phyloP scores from a whole-genome alignment of 2,797 vertebrate genomes.

The Gila robusta region DNA sequence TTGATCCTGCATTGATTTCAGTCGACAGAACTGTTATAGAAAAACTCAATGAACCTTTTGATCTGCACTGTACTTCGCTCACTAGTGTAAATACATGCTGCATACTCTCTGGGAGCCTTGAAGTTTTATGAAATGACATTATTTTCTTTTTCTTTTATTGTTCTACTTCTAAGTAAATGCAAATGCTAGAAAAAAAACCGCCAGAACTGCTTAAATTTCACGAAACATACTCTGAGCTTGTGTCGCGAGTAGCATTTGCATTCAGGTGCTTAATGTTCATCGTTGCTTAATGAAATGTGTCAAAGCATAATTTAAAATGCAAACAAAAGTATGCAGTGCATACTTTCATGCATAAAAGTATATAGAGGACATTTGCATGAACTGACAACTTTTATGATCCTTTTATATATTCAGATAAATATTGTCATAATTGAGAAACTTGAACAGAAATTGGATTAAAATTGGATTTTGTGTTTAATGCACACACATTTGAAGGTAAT shows the following conservation, averaged over 20 bases:
- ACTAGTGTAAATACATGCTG: neutral
- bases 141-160: neutral
- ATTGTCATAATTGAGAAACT: neutral
- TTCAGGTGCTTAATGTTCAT: too few species aligned
- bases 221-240: neutral
- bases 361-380: neutral
- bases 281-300: neutral
- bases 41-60: conserved; percentile 29
- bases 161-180: neutral
- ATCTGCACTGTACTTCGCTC: neutral
- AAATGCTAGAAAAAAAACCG: neutral
- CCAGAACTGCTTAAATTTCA: neutral
- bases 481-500: neutral
- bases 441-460: neutral
- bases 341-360: neutral
- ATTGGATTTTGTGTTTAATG: neutral
- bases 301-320: neutral
- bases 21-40: neutral
- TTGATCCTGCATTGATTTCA: conserved; percentile 24
- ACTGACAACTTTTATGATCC: neutral
- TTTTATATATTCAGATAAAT: neutral
- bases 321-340: neutral
- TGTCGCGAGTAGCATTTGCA: too few species aligned
- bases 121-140: neutral
- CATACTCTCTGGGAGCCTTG: neutral